Base-by-base conservation (phyloP, 2,888 invertebrate species). In the Drymonia ruficornis region DNA sequence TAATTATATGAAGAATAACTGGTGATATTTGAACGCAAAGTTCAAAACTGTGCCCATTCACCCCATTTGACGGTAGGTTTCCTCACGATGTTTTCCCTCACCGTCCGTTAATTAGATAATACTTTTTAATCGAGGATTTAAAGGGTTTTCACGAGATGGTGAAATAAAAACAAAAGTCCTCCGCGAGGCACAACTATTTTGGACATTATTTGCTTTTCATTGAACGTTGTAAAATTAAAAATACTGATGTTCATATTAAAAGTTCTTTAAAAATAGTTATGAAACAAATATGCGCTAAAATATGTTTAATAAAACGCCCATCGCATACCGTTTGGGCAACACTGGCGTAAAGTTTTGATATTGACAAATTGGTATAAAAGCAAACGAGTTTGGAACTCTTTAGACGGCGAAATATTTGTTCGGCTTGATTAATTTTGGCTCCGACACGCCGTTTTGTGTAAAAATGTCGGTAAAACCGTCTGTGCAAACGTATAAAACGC, bases 311-410 rank as follows among this genome's bases (percentile, higher is more conserved):
- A 18, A 13, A 43, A 43, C 19, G 13, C 16, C 40, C 40, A 12
- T 11, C 43, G 43, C 43, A 43, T 18, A 43, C 15, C 19, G 18
- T 16, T 43, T 43, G 49, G 53, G 47, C 46, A 62, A 53, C 54
- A 7, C 50, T 42, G 47, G 13, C 29, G n/a, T 49, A 49, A 62
- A 62, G 47, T 70, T 62, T 59, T 44, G 63, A 65, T 75, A 69
- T 74, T 74, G 72, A 74, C 70, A 75, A 74, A 76, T 72, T 63
- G 61, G 64, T 46, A 51, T 16, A 29, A 57, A 67, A 60, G 64
- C 59, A 60, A 71, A 71, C 58, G 61, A 61, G 61, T 56, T 55
- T 44, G 54, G 56, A 65, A 61, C 59, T 63, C 59, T 66, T 61
- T 45, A 51, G 46, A 52, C 48, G 53, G 52, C 52, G 44, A 56